Evolutionary conservation across 1,140 invertebrate genomes (phyloP).

Genomic region (Stenopsyche tienmushanensis): DNA sequence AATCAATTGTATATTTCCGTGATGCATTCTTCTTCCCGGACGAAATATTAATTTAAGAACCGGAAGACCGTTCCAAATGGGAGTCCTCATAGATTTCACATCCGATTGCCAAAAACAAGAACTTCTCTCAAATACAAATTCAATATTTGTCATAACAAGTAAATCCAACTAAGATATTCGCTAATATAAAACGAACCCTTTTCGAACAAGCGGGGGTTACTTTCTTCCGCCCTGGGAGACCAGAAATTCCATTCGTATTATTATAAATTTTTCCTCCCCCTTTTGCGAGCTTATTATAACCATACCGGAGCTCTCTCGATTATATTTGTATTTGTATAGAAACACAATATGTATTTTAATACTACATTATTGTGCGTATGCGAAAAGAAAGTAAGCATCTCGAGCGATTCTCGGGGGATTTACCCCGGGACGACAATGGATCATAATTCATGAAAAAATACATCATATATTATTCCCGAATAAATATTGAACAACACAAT

Average conservation of each 20-base stretch:
- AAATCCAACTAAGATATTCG: too few relatives aligned
- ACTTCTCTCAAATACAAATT: too few relatives aligned
- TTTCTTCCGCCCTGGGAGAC: background rate
- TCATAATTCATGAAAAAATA: background rate
- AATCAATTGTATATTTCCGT: too few relatives aligned
- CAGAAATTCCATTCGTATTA: slow-evolving; percentile 1
- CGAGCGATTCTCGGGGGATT: background rate
- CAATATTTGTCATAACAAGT: too few relatives aligned
- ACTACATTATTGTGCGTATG: background rate
- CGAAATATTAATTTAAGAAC: too few relatives aligned
- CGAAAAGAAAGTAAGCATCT: background rate
- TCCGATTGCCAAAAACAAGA: too few relatives aligned
- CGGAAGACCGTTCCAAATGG: too few relatives aligned
- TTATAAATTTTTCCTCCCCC: slow-evolving; percentile 1
- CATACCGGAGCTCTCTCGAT: background rate
- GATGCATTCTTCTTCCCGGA: too few relatives aligned
- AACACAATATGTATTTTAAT: slow-evolving; percentile 10
- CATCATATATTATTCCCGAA: too few relatives aligned
- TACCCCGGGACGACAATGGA: background rate
- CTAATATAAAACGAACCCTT: too few relatives aligned
- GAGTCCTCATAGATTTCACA: too few relatives aligned
- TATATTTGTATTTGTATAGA: slow-evolving; percentile 22
- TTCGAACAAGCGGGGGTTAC: background rate
- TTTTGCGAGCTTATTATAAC: slow-evolving; percentile 16
- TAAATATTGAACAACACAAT: too few relatives aligned